Percentiles rank a stretch among this genome's conserved stretches.
Evolutionary conservation across 2,113 vertebrate genomes (phyloP).

Genomic region (Eulacestoma nigropectus): DNA sequence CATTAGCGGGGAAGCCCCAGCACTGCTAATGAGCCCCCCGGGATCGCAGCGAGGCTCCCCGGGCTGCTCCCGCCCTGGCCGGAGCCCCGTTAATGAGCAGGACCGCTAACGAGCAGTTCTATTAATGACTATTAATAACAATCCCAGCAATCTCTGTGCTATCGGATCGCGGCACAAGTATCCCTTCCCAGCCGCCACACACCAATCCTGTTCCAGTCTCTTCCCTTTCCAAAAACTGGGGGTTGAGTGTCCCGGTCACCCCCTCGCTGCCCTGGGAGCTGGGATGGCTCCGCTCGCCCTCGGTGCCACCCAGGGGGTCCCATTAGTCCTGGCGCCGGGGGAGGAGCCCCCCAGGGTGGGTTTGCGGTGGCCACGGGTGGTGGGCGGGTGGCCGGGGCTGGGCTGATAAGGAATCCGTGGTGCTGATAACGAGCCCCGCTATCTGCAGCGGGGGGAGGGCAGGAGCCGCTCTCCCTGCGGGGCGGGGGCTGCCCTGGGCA

Average conservation of each 20-base stretch:
- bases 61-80: background rate
- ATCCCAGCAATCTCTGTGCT: background rate
- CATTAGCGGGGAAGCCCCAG: background rate
- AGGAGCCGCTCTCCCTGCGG: background rate
- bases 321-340: fast-evolving
- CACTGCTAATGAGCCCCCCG: background rate
- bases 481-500: background rate
- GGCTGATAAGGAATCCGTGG: background rate
- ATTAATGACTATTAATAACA: background rate
- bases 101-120: background rate
- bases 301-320: background rate
- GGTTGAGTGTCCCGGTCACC: background rate
- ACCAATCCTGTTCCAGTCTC: background rate
- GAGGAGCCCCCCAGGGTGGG: background rate
- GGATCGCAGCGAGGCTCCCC: background rate
- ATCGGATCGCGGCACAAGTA: background rate
- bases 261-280: no score
- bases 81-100: background rate
- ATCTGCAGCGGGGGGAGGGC: background rate
- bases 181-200: background rate
- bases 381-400: background rate
- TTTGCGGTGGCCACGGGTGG: background rate
- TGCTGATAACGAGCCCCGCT: background rate
- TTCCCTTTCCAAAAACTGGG: background rate
- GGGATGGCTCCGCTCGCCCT: background rate